Conservation (phyloP, 1,140 invertebrate species). For the Platyura marginata region DNA sequence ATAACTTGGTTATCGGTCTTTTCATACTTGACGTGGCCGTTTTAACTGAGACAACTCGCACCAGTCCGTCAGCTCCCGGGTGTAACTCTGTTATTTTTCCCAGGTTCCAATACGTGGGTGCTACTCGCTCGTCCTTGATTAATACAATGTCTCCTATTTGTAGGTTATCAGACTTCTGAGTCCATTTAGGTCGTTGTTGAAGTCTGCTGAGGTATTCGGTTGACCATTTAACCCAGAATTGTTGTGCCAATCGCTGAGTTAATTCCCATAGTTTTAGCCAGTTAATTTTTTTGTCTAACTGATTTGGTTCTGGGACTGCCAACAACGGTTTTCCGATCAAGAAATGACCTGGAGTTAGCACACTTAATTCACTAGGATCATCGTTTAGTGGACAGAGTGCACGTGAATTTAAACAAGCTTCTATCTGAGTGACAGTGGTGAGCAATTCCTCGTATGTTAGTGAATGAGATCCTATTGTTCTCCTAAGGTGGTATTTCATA, state of each 20-base stretch:
- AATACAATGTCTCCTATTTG: constrained; percentile 14
- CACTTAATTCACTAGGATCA: too few relatives aligned
- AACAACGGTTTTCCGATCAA: too few relatives aligned
- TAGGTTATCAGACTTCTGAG: constrained; percentile 4
- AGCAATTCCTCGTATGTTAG: too few relatives aligned
- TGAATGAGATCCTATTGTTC: too few relatives aligned
- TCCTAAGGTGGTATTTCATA: background rate
- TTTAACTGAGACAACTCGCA: constrained; percentile 17
- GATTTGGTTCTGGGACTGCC: too few relatives aligned
- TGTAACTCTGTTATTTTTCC: constrained; percentile 15
- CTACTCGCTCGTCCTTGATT: constrained; percentile 12
- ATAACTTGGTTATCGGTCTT: constrained; percentile 7
- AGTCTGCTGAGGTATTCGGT: constrained; percentile 8
- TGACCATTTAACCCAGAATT: constrained; percentile 9
- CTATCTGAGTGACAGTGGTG: too few relatives aligned
- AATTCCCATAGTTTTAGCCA: too few relatives aligned
- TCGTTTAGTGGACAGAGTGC: too few relatives aligned
- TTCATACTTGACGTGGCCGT: constrained; percentile 9
- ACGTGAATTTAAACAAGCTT: too few relatives aligned
- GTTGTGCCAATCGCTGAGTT: too few relatives aligned
- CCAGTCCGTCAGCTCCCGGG: constrained; percentile 14
- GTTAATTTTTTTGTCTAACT: too few relatives aligned
- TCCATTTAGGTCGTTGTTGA: constrained; percentile 7
- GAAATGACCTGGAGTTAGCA: too few relatives aligned
- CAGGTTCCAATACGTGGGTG: constrained; percentile 11